Evolutionary conservation across 2,888 invertebrate species (phyloP), one percentile per base, ranked within the genome.

Genomic region (Calliphora vomitoria): DNA sequence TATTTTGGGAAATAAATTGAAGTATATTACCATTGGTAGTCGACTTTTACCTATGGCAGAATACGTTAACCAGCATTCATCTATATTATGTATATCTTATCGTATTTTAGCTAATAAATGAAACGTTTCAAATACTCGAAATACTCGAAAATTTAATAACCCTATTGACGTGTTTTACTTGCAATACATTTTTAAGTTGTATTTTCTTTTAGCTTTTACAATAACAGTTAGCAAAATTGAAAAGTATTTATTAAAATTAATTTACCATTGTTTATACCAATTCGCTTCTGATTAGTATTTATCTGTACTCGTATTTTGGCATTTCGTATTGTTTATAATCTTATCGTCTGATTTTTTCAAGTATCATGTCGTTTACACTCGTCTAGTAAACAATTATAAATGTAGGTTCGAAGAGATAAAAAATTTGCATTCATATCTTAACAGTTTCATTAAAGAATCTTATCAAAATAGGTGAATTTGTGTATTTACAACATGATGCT

Each of bases 131-230:
- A 44, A 44, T 44, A 44, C 44, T 44, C 44, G 44, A 13, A 44
- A 44, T 13, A 4, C 4, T 13, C 10, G 1, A 44, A 13, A 4
- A 5, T n/a, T 50, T 50, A 47, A 50, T 50, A 6, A 50, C 50
- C n/a, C 50, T 50, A 50, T 50, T 50, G 50, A 50, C n/a, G 50
- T 50, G n/a, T n/a, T n/a, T n/a, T n/a, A n/a, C n/a, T n/a, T 15
- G 15, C 15, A 47, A 47, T 47, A 47, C n/a, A 50, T 50, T 15
- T 47, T 47, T 50, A n/a, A 50, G 5, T 50, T n/a, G 6, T n/a
- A n/a, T n/a, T 50, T 50, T 47, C 13, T 13, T 15, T 50, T 6
- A n/a, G 15, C 5, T 50, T 50, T 50, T 47, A n/a, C n/a, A n/a
- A n/a, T n/a, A 5, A 15, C 47, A 50, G 50, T n/a, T 50, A 50